Base-by-base conservation (phyloP, 2,797 vertebrate genomes). In the Acipenser ruthenus region DNA sequence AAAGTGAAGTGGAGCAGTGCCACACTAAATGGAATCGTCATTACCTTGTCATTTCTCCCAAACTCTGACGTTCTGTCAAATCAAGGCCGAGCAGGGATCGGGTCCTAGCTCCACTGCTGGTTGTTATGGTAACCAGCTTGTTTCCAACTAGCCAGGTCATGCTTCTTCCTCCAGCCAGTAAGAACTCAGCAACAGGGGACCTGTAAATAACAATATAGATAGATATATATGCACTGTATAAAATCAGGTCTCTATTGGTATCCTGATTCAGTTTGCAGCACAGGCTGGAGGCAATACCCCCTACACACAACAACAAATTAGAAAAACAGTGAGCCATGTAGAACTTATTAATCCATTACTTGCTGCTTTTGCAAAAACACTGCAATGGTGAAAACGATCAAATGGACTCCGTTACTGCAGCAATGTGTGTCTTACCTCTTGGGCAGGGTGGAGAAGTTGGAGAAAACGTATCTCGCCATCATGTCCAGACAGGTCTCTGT, bases 401-500 rank as follows among this genome's bases (percentile, higher is more conserved):
- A 3, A 3, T 2, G 23, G 23, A 37, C 2, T 37, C 23, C 23
- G 4, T 37, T 37, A 37, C 23, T 37, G 23, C 23, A 3, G 4
- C 23, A 37, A 37, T 37, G 23, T 37, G 23, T 37, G 23, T 37
- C 71, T 1, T 52, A 96, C 96, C 96, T 97, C 80, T 97, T 98
- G 6, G 97, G 96, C 65, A 99, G 87, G 0, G 97, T 95, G 0
- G 96, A 98, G 86, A 99, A 98, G 84, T 99, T 99, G 23, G 97
- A 98, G 74, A 98, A 99, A 70, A 96, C 96, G 0, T 98, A 99
- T 81, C 97, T 86, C 2, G 97, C 96, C 96, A 99, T 99, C 97
- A 99, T 99, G 72, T 99, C 97, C 72, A 99, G 84, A 66, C 97
- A 99, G 1, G 95, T 98, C 82, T 99, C 97, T 0, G 97, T 99